Base-by-base conservation (phyloP, 2,797 vertebrate genomes). In the Glyptemys insculpta region DNA sequence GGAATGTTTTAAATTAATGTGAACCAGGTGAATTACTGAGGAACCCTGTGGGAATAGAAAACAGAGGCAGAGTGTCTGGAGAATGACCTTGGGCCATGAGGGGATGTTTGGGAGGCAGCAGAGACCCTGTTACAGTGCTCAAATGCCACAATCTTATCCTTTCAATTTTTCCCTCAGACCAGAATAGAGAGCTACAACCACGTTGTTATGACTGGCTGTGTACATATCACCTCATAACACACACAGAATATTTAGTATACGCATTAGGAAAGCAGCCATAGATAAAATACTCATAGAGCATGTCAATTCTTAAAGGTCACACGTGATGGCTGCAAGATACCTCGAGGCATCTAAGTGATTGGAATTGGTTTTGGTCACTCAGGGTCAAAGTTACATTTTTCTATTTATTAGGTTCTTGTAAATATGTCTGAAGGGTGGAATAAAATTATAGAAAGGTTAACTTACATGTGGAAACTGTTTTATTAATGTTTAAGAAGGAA, bases 281-380 rank as follows among this genome's bases (percentile, higher is more conserved):
- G 34, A 4, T 52, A 59, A 52, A 19, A 87, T 65, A 5, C 2
- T 31, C 59, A 76, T 7, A 79, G 34, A 86, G 2, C 4, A 37
- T 87, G 90, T 85, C 1, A 57, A 0, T 65, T 83, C 80, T 88
- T 76, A 88, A 88, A 91, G 12, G 47, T 87, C 56, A 83, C 10
- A 44, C 1, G 44, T 2, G 37, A 89, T 0, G 0, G 56, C 6
- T 91, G 88, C 65, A 79, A 94, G 56, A 85, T 50, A 74, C 37
- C 14, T 81, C 50, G 27, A 81, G 29, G 8, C 3, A 83, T 83
- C 31, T 83, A 37, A 79, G 19, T 56, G 83, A 34, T 2, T 83
- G n/a, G 29, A 94, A 93, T 72, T 91, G n/a, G 53, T 29, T 91
- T 91, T 93, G 37, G 37, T 72, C 23, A 76, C 15, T 86, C 88